Evolutionary conservation across 1,140 invertebrate species (phyloP), one percentile per base, ranked within the genome.

Genomic region (Apis florea): DNA sequence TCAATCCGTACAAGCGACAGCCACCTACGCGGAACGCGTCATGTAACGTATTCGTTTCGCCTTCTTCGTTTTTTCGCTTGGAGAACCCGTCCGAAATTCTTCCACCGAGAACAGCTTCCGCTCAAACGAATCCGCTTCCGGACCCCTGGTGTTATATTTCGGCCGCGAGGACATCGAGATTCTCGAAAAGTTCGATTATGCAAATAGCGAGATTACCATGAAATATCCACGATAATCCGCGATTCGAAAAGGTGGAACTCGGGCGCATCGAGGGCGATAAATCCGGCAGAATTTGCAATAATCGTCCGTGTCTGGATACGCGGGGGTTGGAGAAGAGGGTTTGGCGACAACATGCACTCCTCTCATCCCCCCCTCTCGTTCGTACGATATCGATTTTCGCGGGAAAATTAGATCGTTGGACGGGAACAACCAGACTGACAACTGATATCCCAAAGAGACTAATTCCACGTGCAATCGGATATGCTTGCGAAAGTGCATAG

Each of bases 1-100:
- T 83, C 78, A 74, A 73, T 63, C 78, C 78, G 13, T 79, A 79
- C 82, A 83, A 74, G 79, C 77, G 71, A 68, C 73, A 31, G 47
- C 56, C 56, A 53, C 56, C 56, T 56, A 63, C 63, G 78, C 56
- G n/a, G 21, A 66, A 47, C 51, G 8, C 68, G 31, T 1, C 31
- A n/a, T 47, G 21, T 59, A 47, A 53, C 64, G 67, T 61, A 79
- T 67, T 67, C 54, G 15, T 51, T 11, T 40, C 31, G 26, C 15
- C 63, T 8, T 10, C 17, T 47, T 19, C 56, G 40, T 61, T 31
- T 31, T 31, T 5, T 51, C 67, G 51, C 47, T 61, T 51, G 13
- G 9, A 19, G 5, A 26, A 12, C n/a, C 21, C 2, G 3, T 24
- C n/a, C 47, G n/a, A n/a, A 26, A 11, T 61, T 15, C 5, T 71